Base-by-base conservation (phyloP, 2,797 vertebrate genomes). In the Allobates femoralis region DNA sequence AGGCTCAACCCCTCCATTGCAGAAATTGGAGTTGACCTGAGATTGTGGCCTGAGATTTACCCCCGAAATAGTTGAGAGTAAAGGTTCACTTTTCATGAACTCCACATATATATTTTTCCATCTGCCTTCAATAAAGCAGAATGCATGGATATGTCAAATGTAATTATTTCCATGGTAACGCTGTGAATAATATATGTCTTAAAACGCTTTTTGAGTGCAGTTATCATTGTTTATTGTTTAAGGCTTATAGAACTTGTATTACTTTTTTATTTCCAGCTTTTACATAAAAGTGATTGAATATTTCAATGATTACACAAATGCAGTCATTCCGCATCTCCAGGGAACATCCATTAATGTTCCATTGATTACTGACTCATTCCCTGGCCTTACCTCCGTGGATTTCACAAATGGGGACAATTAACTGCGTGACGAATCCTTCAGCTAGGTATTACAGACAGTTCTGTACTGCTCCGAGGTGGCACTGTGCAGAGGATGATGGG, bases 281-380 rank as follows among this genome's bases (percentile, higher is more conserved):
- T 84, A 62, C 37, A 80, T 56, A 75, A 84, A 75, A 84, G 75
- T 64, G 28, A 80, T 46, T 55, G 82, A 87, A 66, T 75, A 80
- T 84, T 87, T 80, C 81, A 84, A 55, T 66, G 41, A 79, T 84
- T 80, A 84, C 66, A 80, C 55, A 80, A 71, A 66, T 80, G 55
- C 55, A 55, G 28, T 60, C 41, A 74, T 84, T 84, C 56, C 75
- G 21, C 79, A 80, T 87, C 86, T 87, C 75, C 82, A 83, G 86
- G 86, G 82, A 87, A 81, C 82, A 87, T 87, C 81, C 82, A 83
- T 84, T 87, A 84, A 87, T 87, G 82, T 87, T 80, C 76, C 30
- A 84, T 87, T 87, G 86, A 87, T 87, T 87, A 84, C 81, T 80
- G 76, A 84, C 82, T 87, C 81, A 80, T 50, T 80, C 41, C 18